Conservation (phyloP, 2,113 vertebrate species). For the Paralichthys olivaceus region DNA sequence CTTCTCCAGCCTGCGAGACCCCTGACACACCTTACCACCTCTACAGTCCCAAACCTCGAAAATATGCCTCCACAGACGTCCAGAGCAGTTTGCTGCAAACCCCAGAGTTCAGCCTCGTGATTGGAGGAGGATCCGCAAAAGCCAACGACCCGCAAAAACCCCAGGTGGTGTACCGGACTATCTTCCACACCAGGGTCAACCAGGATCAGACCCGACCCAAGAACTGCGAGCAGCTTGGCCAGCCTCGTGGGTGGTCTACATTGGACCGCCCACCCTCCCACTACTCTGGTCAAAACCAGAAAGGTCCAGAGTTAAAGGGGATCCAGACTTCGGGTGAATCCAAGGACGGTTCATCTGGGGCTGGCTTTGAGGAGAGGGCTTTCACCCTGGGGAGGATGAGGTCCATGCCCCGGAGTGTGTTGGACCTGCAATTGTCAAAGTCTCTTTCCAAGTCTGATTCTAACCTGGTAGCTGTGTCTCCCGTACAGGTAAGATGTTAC, state of each 20-base stretch:
- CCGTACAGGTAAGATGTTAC: slow-evolving; percentile 62
- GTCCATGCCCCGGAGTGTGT: slow-evolving; percentile 89
- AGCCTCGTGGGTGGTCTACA: slow-evolving; percentile 50
- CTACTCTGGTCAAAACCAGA: slow-evolving; percentile 75
- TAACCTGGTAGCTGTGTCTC: slow-evolving; percentile 86
- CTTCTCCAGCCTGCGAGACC: slow-evolving; percentile 92
- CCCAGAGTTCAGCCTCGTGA: slow-evolving; percentile 65
- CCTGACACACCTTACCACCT: slow-evolving; percentile 94
- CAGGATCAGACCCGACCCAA: slow-evolving; percentile 69
- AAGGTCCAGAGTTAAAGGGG: slow-evolving; percentile 74
- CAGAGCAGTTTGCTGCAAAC: slow-evolving; percentile 79
- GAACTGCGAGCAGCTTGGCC: slow-evolving; percentile 41
- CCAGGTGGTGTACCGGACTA: slow-evolving; percentile 92
- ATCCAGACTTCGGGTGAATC: slow-evolving; percentile 78
- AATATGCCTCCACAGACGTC: slow-evolving; percentile 65
- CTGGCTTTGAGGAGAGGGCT: slow-evolving; percentile 89
- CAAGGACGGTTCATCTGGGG: slow-evolving; percentile 66
- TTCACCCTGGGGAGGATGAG: slow-evolving; percentile 96
- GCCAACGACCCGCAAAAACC: slow-evolving; percentile 82
- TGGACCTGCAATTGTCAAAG: slow-evolving; percentile 93
- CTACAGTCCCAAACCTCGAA: slow-evolving; percentile 84
- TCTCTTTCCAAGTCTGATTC: slow-evolving; percentile 95
- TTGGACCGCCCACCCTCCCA: slow-evolving; percentile 39
- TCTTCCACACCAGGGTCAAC: slow-evolving; percentile 92
- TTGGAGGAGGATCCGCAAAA: slow-evolving; percentile 51